A percentile compares a stretch with the other conserved stretches of the same genome.
phyloP scores from a whole-genome alignment of 1,140 invertebrate genomes.

The Notospermus geniculatus region DNA sequence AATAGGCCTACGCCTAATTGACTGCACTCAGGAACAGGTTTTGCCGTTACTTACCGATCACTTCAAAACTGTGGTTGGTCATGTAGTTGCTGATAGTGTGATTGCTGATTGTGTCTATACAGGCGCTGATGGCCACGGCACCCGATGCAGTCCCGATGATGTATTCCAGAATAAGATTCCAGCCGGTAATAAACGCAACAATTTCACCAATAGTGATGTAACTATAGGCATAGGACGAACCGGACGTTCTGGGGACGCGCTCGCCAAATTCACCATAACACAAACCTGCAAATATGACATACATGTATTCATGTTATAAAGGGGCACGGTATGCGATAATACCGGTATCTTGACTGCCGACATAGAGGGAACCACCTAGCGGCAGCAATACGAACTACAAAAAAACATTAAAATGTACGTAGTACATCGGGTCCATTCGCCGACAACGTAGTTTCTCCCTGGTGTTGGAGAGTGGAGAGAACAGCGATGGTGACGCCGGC shows the following conservation, averaged over 20 bases:
- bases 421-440: too few relatives aligned
- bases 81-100: constrained; percentile 79
- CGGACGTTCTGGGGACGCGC: constrained; percentile 46
- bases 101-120: constrained; percentile 81
- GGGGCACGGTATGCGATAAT: too few relatives aligned
- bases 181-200: constrained; percentile 48
- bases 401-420: too few relatives aligned
- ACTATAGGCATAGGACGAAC: constrained; percentile 50
- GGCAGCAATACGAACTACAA: too few relatives aligned
- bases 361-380: too few relatives aligned
- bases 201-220: constrained; percentile 49
- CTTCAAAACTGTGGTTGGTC: constrained; percentile 52
- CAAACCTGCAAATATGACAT: constrained; percentile 56
- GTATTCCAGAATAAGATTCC: constrained; percentile 56
- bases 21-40: too few relatives aligned
- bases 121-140: constrained; percentile 88
- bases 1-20: too few relatives aligned
- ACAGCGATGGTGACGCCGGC: too few relatives aligned
- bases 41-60: constrained; percentile 14
- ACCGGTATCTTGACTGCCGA: too few relatives aligned
- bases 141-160: constrained; percentile 74
- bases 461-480: too few relatives aligned
- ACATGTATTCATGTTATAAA: too few relatives aligned
- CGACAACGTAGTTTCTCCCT: too few relatives aligned
- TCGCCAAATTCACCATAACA: constrained; percentile 95